phyloP scores from a whole-genome alignment of 1,140 invertebrate genomes.

The Nixonia krombeini region DNA sequence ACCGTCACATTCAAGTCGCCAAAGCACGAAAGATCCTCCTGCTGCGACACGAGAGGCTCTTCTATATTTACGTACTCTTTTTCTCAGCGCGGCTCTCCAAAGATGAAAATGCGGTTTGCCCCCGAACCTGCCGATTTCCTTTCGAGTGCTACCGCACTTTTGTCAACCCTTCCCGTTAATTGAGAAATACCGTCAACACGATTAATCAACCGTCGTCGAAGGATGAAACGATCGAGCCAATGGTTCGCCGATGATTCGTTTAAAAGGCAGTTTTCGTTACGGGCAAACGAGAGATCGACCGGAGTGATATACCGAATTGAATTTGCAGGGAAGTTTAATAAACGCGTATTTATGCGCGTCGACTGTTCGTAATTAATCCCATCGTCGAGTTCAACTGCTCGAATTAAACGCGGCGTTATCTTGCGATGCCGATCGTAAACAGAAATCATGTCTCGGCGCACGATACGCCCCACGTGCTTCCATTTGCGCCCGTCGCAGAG shows the following conservation, averaged over 20 bases:
- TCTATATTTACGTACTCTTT: conserved; percentile 34
- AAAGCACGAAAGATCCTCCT: conserved; percentile 45
- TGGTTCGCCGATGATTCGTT: no score
- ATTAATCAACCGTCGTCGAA: no score
- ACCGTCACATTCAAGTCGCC: conserved; percentile 35
- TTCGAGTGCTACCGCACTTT: conserved; percentile 44
- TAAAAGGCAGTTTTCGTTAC: no score
- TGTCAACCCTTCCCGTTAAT: no score
- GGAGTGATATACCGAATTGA: no score
- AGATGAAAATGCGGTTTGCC: conserved; percentile 21
- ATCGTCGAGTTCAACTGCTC: conserved; percentile 6
- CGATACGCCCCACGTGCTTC: no score
- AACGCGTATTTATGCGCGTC: not conserved
- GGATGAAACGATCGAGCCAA: no score
- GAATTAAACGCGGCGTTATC: conserved; percentile 17
- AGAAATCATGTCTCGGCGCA: conserved; percentile 22
- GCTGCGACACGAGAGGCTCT: conserved; percentile 45
- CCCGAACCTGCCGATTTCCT: conserved; percentile 35
- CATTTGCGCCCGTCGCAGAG: not conserved
- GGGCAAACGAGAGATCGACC: no score
- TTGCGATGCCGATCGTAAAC: conserved; percentile 20
- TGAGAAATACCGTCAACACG: no score
- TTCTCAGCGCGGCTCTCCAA: conserved; percentile 24
- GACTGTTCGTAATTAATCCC: conserved; percentile 17
- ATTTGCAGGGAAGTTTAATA: not conserved